A percentile compares a stretch with the other conserved stretches of the same genome.
phyloP scores from a whole-genome alignment of 2,888 invertebrate species.

The Rhodophaea formosa region DNA sequence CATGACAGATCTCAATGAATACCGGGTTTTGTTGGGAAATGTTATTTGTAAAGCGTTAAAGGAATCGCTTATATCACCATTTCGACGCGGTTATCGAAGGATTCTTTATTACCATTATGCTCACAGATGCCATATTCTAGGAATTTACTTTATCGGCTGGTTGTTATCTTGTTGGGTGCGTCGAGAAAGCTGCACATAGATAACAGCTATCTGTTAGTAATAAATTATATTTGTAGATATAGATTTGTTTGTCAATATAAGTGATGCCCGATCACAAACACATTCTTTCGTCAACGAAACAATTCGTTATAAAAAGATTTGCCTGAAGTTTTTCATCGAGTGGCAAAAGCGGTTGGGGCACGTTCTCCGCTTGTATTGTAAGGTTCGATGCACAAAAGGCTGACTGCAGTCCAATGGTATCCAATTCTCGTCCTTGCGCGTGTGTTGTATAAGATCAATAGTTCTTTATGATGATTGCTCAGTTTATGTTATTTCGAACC shows the following conservation, averaged over 20 bases:
- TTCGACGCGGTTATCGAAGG: conserved; percentile 26
- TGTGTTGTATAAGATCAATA: conserved; percentile 53
- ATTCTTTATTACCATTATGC: conserved; percentile 41
- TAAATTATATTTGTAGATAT: not conserved
- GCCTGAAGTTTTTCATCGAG: conserved; percentile 60
- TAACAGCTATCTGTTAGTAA: conserved; percentile 12
- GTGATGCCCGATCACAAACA: not conserved
- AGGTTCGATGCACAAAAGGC: conserved; percentile 45
- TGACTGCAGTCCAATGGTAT: conserved; percentile 39
- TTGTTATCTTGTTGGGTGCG: conserved; percentile 48
- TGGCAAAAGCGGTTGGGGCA: conserved; percentile 74
- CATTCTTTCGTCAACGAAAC: conserved; percentile 11
- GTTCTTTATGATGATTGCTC: conserved; percentile 41
- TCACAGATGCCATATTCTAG: conserved; percentile 42
- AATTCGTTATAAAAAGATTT: conserved; percentile 39
- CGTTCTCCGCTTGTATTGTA: conserved; percentile 72
- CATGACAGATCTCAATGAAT: conserved; percentile 10
- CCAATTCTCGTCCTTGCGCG: conserved; percentile 52
- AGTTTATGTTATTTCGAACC: conserved; percentile 53
- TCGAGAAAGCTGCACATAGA: conserved; percentile 34
- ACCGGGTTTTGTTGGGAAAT: conserved; percentile 8
- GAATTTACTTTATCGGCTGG: conserved; percentile 54
- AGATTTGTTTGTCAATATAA: conserved; percentile 5
- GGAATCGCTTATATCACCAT: conserved; percentile 25
- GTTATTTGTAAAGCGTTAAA: conserved; percentile 20